Base-by-base conservation (phyloP, 1,140 invertebrate genomes). In the Mamestra configurata region DNA sequence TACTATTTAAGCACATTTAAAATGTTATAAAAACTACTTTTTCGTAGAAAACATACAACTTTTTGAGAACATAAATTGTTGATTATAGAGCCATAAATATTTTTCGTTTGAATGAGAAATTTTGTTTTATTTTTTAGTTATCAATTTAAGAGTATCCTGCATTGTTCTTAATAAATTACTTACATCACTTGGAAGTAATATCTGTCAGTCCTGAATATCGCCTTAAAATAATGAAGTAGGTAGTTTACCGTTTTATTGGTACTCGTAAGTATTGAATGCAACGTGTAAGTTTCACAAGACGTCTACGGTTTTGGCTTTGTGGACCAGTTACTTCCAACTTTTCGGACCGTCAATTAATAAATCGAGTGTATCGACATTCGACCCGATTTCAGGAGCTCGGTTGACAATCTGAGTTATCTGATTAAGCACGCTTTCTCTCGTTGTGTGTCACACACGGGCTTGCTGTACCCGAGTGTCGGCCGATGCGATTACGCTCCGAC, bases 341-440 rank as follows among this genome's bases (percentile, higher is more conserved):
- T 90, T 93, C 90, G 92, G 90, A 81, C 88, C 89, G 93, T 92
- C 92, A 92, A 93, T 93, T 94, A 94, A 94, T 94, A 92, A 94
- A 93, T 93, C 90, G 93, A 89, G 89, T 94, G 89, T 92, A 93
- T 94, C 93, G 92, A 94, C 92, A 93, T 90, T 93, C 90, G 93
- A 94, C 92, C 93, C 92, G 91, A 93, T 94, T 94, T 94, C 92
- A 93, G 93, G 92, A 93, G 93, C 90, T 88, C 89, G 91, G 92
- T 94, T 94, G 93, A 95, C 93, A 93, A 94, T 92, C 89, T 92
- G 88, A 92, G 88, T 94, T 95, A 94, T 95, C 93, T 95, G 92
- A 95, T 95, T 91, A 91, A 95, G 90, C 92, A 93, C 93, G 93
- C 93, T 95, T 95, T 95, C 93, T 94, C 93, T 91, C 82, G 88